These are phyloP conservation scores for Alentia gelatinosa DNA, from an alignment of 2,888 invertebrate genomes.

Conservation along the genomic window DNA sequence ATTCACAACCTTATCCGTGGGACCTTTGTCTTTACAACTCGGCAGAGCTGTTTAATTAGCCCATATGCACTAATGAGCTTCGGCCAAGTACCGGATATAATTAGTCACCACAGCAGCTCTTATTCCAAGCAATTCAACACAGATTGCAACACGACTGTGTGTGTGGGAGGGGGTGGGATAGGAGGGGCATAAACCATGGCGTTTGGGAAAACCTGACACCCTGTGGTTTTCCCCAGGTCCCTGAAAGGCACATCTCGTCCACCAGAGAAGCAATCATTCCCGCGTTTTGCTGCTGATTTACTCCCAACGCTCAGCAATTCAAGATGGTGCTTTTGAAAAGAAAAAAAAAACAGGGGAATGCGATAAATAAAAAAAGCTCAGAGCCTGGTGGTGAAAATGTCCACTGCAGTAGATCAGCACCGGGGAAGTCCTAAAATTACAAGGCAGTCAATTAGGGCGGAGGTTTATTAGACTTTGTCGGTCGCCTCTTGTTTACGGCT, in stretches of 20 bases:
- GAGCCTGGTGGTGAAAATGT: not conserved
- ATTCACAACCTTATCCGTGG: not conserved
- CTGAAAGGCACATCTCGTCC: not conserved
- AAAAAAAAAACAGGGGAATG: not conserved
- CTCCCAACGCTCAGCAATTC: not conserved
- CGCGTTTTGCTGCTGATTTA: not conserved
- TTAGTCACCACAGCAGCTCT: not conserved
- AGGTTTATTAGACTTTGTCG: conserved; percentile 36
- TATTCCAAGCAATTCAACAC: conserved; percentile 5
- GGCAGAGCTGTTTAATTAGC: conserved; percentile 12
- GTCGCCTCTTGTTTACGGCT: conserved; percentile 29
- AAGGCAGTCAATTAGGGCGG: conserved; percentile 31
- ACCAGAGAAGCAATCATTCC: not conserved
- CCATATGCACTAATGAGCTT: conserved; percentile 28
- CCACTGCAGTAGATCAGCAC: not conserved
- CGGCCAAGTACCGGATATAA: not conserved
- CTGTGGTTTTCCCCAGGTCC: not conserved
- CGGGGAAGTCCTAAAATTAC: conserved; percentile 39
- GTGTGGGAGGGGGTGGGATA: not conserved
- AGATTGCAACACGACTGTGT: not conserved
- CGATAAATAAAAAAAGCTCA: not conserved
- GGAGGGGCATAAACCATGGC: not conserved
- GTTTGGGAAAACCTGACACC: not conserved
- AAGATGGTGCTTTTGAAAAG: not conserved
- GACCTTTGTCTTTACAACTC: not conserved